These are phyloP conservation scores for Chrysopilus asiliformis DNA, from an alignment of 2,888 invertebrate species.

Conservation along the genomic window DNA sequence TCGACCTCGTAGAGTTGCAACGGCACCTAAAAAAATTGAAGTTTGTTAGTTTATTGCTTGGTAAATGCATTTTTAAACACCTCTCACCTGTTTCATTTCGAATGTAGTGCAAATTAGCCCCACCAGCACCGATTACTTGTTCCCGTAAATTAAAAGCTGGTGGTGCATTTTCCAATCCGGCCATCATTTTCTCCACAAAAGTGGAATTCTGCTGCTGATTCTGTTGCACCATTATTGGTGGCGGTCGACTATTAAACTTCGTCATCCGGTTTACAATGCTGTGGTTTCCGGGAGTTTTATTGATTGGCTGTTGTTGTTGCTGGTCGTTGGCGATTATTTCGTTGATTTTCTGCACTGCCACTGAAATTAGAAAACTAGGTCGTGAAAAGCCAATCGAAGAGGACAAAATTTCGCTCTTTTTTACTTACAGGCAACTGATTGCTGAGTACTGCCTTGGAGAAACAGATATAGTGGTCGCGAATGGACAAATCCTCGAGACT, in stretches of 20 bases:
- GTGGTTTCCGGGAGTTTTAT: too few species aligned
- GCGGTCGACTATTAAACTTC: slow-evolving; percentile 13
- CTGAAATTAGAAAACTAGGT: slow-evolving; percentile 18
- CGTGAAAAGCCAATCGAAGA: too few species aligned
- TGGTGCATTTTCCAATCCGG: slow-evolving; percentile 65
- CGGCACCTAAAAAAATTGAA: slow-evolving; percentile 37
- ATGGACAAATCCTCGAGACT: slow-evolving; percentile 18
- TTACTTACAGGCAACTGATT: slow-evolving; percentile 24
- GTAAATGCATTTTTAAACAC: not conserved
- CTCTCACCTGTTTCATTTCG: slow-evolving; percentile 48
- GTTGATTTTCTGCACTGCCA: slow-evolving; percentile 25
- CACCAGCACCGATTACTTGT: slow-evolving; percentile 56
- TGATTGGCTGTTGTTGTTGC: too few species aligned
- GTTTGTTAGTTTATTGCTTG: slow-evolving; percentile 21
- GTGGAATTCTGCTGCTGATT: slow-evolving; percentile 12
- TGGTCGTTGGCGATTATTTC: slow-evolving; percentile 18
- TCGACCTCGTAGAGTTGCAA: slow-evolving; percentile 55
- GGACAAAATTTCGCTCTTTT: too few species aligned
- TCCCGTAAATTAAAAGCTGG: slow-evolving; percentile 60
- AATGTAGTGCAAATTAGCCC: slow-evolving; percentile 62
- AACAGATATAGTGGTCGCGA: slow-evolving; percentile 39
- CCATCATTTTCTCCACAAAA: slow-evolving; percentile 52
- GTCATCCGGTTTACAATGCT: slow-evolving; percentile 8
- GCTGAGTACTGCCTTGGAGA: slow-evolving; percentile 28
- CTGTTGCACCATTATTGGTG: slow-evolving; percentile 12